These are phyloP conservation scores for Hafferia zeledoni DNA, from an alignment of 2,797 vertebrate genomes.

Conservation along the genomic window DNA sequence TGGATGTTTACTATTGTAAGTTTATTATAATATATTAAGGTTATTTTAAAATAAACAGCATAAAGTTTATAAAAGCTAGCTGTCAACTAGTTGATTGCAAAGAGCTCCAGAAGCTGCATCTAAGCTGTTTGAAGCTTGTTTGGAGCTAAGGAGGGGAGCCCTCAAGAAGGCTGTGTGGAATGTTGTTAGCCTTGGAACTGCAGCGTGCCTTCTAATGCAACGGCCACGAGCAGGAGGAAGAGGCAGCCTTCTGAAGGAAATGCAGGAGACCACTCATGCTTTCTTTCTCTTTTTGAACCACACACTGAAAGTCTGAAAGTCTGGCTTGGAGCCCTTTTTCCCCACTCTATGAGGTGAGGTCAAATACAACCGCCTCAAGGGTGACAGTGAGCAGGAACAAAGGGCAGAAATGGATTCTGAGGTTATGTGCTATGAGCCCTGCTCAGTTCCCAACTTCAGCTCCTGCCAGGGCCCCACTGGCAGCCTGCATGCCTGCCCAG, in stretches of 20 bases:
- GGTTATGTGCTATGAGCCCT: background rate
- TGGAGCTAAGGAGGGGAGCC: background rate
- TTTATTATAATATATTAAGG: background rate
- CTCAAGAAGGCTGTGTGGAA: background rate
- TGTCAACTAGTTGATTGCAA: background rate
- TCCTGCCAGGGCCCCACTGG: background rate
- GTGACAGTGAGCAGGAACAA: fast-evolving
- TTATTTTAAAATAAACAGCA: background rate
- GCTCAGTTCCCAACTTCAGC: background rate
- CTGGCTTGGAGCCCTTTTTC: background rate
- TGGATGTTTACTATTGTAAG: background rate
- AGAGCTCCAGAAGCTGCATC: background rate
- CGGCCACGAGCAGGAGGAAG: background rate
- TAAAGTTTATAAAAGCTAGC: background rate
- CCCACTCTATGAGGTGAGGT: background rate
- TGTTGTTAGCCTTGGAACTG: background rate
- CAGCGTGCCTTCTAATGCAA: background rate
- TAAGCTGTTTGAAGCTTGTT: background rate
- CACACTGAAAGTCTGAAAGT: too few species aligned
- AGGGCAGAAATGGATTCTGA: background rate
- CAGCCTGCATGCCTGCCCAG: background rate
- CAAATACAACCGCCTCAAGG: background rate
- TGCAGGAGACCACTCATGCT: background rate
- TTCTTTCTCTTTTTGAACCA: background rate
- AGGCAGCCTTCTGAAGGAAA: background rate